phyloP scores from a whole-genome alignment of 2,888 invertebrate species.

The Drosophila colorata region DNA sequence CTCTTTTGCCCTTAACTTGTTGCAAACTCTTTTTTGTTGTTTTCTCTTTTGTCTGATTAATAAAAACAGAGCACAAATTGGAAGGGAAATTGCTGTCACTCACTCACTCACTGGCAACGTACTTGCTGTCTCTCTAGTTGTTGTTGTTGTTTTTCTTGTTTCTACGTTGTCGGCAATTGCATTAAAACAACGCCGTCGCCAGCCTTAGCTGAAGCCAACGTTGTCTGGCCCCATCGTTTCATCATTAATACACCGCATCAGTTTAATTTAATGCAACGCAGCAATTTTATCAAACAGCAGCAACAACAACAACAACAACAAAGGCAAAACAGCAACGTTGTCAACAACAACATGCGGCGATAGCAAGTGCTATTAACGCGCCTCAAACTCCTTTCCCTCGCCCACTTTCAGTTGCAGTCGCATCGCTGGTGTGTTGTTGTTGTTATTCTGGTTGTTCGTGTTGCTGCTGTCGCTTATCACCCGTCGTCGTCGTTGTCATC shows the following conservation, averaged over 20 bases:
- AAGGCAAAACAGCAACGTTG: slow-evolving; percentile 25
- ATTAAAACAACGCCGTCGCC: slow-evolving; percentile 52
- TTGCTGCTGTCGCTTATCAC: slow-evolving; percentile 60
- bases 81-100: slow-evolving; percentile 78
- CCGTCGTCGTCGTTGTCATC: slow-evolving; percentile 37
- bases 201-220: slow-evolving; percentile 20
- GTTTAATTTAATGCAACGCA: slow-evolving; percentile 78
- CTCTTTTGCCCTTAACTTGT: slow-evolving; percentile 35
- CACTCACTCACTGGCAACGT: slow-evolving; percentile 64
- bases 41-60: slow-evolving; percentile 61
- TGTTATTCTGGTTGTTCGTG: slow-evolving; percentile 10
- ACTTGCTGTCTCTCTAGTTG: slow-evolving; percentile 3
- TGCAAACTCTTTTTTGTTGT: slow-evolving; percentile 24
- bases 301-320: slow-evolving; percentile 49
- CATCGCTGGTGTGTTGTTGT: slow-evolving; percentile 32
- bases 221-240: slow-evolving; percentile 24
- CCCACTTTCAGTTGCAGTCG: slow-evolving; percentile 22
- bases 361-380: slow-evolving; percentile 60
- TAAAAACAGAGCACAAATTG: slow-evolving; percentile 73
- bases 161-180: slow-evolving; percentile 61
- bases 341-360: slow-evolving; percentile 49
- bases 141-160: slow-evolving; percentile 11
- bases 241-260: slow-evolving; percentile 77
- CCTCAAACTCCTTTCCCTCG: slow-evolving; percentile 12
- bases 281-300: slow-evolving; percentile 71